A percentile compares a stretch with the other conserved stretches of the same genome.
Conservation (phyloP, 1,140 invertebrate species). For the Pseudomyrmex flavicornis region DNA sequence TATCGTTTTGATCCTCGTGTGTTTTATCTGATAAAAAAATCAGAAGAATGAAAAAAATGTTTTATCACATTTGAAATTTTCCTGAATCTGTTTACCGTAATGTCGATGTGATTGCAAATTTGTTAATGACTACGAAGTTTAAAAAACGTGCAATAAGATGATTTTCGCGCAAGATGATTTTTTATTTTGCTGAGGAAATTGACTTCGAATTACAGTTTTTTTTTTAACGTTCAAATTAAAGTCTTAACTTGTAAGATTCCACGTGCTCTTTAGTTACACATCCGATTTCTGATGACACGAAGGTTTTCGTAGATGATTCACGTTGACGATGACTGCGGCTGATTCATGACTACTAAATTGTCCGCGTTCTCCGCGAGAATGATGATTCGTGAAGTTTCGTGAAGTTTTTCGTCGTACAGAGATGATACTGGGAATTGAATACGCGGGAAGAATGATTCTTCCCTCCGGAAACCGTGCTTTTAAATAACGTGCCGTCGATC, state of each 20-base stretch:
- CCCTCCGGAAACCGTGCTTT: constrained; percentile 32
- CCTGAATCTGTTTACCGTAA: no score
- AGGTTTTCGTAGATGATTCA: constrained; percentile 35
- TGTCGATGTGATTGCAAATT: no score
- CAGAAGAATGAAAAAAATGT: no score
- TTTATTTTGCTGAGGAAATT: not conserved
- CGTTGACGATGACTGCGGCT: constrained; percentile 15
- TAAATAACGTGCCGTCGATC: constrained; percentile 26
- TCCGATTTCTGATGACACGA: not conserved
- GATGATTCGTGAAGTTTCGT: constrained; percentile 29
- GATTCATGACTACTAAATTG: constrained; percentile 45
- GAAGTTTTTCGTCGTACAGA: constrained; percentile 2
- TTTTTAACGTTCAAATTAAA: constrained; percentile 9
- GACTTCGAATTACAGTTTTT: not conserved
- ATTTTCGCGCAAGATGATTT: not conserved
- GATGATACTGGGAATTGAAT: constrained; percentile 12
- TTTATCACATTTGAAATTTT: no score
- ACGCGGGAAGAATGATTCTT: constrained; percentile 3
- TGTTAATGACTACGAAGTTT: no score
- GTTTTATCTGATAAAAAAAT: no score
- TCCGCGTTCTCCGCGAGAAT: not conserved
- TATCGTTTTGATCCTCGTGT: no score
- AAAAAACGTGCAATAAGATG: not conserved
- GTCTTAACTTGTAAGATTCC: not conserved
- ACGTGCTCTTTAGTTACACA: not conserved